A percentile compares a stretch with the other conserved stretches of the same genome.
These are phyloP conservation scores for Phylloscopus whistleri DNA, from an alignment of 2,113 vertebrate species.

Conservation along the genomic window DNA sequence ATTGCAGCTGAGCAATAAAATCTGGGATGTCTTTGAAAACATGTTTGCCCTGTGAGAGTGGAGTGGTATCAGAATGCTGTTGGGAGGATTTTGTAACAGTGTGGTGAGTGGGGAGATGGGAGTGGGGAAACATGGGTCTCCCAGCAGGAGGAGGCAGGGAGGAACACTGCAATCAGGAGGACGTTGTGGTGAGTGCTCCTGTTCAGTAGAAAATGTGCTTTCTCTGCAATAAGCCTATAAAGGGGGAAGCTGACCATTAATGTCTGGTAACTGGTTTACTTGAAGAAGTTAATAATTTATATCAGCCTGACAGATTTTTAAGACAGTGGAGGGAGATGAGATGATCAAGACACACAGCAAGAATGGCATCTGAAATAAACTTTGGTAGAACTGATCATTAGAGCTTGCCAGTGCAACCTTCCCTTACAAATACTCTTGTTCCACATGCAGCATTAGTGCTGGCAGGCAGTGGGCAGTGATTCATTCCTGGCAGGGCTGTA, in stretches of 20 bases:
- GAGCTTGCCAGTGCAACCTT: background rate
- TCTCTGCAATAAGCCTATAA: background rate
- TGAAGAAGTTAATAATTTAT: background rate
- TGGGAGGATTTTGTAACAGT: background rate
- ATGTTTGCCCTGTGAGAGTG: background rate
- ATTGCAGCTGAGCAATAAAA: background rate
- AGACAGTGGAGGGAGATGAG: background rate
- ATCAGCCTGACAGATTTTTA: background rate
- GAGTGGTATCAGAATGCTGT: background rate
- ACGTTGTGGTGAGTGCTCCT: background rate
- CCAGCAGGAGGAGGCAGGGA: background rate
- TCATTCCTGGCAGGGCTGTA: background rate
- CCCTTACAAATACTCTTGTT: background rate
- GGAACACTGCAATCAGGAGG: background rate
- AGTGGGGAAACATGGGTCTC: background rate
- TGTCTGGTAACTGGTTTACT: background rate
- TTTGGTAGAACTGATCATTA: background rate
- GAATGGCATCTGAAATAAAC: background rate
- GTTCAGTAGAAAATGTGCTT: background rate
- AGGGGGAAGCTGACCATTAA: background rate
- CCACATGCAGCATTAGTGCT: background rate
- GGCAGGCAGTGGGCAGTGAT: conserved; percentile 17
- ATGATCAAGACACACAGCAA: background rate
- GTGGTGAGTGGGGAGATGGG: background rate
- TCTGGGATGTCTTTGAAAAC: background rate